A percentile compares a stretch with the other conserved stretches of the same genome.
Conservation (phyloP, 2,113 vertebrate species). For the Stegostoma tigrinum region DNA sequence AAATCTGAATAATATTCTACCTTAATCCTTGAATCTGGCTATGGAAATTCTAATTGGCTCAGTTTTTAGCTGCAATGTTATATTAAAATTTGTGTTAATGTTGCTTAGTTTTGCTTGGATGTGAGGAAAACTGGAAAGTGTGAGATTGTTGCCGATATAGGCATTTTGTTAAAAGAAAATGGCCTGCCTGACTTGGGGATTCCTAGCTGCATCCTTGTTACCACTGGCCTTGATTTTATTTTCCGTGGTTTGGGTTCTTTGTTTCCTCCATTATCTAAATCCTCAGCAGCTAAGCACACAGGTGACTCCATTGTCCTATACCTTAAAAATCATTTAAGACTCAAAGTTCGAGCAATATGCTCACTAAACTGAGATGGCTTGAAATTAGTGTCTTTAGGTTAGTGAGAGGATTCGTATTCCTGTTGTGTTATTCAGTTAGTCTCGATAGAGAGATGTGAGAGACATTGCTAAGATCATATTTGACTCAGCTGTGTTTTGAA, state of each 20-base stretch:
- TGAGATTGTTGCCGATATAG: neutral
- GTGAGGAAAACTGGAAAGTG: neutral
- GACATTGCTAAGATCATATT: neutral
- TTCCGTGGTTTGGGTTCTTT: neutral
- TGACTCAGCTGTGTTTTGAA: neutral
- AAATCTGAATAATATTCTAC: conserved; percentile 3
- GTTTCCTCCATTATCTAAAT: neutral
- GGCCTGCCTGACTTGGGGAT: neutral
- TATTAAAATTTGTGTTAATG: neutral
- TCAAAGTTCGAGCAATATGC: neutral
- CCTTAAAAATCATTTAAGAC: neutral
- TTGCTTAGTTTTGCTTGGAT: neutral
- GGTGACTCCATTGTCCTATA: neutral
- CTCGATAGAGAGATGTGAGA: neutral
- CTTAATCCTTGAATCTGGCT: conserved; percentile 7
- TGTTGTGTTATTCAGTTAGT: neutral
- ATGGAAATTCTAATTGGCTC: neutral
- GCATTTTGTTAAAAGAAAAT: neutral
- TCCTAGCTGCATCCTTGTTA: neutral
- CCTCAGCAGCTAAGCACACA: neutral
- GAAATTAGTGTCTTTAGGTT: neutral
- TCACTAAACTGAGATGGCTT: neutral
- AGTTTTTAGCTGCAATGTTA: neutral
- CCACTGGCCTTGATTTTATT: neutral
- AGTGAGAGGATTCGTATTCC: neutral